Evolutionary conservation across 2,888 invertebrate species (phyloP), one percentile per base, ranked within the genome.

Genomic region (Drosophila greeni): DNA sequence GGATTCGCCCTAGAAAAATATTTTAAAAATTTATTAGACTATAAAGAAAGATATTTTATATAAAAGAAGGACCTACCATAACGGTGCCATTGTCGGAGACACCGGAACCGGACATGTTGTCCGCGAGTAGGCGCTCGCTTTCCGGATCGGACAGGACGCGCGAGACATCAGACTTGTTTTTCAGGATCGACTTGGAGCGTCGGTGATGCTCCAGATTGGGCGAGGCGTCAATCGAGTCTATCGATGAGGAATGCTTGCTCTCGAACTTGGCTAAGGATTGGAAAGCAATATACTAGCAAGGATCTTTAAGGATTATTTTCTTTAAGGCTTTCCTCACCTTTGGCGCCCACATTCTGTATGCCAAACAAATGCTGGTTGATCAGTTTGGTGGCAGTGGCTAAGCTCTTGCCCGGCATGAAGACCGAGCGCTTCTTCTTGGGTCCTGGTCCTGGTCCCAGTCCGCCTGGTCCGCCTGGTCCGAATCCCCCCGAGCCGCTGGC

Each of bases 361-460:
- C 93, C 93, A 87, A 93, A 93, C 75, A 94, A 90, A 89, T 93
- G 94, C 85, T 94, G 93, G 89, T 94, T 93, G 86, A 94, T 92
- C 79, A 93, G 90, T 80, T 93, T 91, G 62, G 93, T 92, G 73
- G 93, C 93, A 69, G 93, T 93, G 74, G 92, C 92, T 78, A 94
- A 88, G 85, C 92, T 92, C 88, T 92, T 92, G 59, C 91, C 90
- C 64, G 92, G 91, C 87, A 92, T 91, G 77, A 92, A 92, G 45
- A 92, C 91, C 48, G 92, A 90, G 85, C 87, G 90, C 85, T 86
- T 89, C 85, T 89, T 89, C 72, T 86, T 85, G 24, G 47, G 55
- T 60, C 76, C 72, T 55, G 66, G 66, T 18, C 45, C 45, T 26
- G 26, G 29, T 45, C 45, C 45, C 12, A 24, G 29, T 29, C 29